These are phyloP conservation scores for Monochamus saltuarius DNA, from an alignment of 1,140 invertebrate genomes.

Conservation along the genomic window DNA sequence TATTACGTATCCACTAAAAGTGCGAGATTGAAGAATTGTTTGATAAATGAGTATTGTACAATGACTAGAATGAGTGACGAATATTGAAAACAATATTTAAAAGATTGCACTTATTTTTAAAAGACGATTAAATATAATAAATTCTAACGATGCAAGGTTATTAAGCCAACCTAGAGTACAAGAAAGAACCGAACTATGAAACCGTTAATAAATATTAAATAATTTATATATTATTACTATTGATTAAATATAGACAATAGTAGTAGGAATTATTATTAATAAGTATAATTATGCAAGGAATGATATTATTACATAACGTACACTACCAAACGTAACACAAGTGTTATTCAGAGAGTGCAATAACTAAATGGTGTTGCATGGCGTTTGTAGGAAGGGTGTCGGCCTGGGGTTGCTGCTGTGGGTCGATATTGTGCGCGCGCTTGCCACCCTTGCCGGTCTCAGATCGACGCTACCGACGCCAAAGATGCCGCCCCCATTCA, in stretches of 20 bases:
- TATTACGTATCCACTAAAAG: constrained; percentile 16
- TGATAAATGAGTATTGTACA: constrained; percentile 40
- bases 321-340: constrained; percentile 56
- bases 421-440: constrained; percentile 50
- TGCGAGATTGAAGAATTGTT: constrained; percentile 22
- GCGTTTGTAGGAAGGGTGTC: constrained; percentile 49
- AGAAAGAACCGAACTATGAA: constrained; percentile 47
- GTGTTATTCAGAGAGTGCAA: constrained; percentile 56
- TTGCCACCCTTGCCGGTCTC: constrained; percentile 24
- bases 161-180: constrained; percentile 48
- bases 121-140: constrained; percentile 45
- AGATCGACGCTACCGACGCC: constrained; percentile 22
- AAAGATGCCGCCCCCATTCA: constrained; percentile 33
- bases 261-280: constrained; percentile 53
- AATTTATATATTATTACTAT: constrained; percentile 51
- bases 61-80: constrained; percentile 36
- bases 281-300: constrained; percentile 55
- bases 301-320: constrained; percentile 56
- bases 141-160: constrained; percentile 46
- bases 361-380: constrained; percentile 54
- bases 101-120: constrained; percentile 48
- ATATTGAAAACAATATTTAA: constrained; percentile 33
- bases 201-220: constrained; percentile 49
- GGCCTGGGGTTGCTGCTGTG: constrained; percentile 45
- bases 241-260: constrained; percentile 52